Evolutionary conservation across 2,113 vertebrate species (phyloP), one percentile per base, ranked within the genome.

Genomic region (Ptilonorhynchus violaceus): DNA sequence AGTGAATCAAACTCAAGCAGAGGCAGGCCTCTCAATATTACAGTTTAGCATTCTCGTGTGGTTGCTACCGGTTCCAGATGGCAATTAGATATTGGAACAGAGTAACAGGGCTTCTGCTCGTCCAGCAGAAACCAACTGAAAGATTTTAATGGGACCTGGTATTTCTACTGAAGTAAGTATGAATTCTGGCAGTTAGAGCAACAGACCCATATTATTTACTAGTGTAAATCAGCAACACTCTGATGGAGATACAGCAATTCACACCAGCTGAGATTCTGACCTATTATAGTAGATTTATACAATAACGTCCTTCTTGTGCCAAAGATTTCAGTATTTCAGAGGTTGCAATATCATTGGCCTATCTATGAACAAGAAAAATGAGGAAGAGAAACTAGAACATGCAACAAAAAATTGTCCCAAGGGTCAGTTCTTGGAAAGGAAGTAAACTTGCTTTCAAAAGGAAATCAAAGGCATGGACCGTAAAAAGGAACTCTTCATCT

Each of bases 51-150:
- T 90, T 88, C 78, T 93, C 7, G 3, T 73, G 78, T 69, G 35
- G 82, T 80, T 85, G 89, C 94, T 94, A 77, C 94, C 56, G 70
- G 35, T 94, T 97, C 96, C 93, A 96, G 89, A 95, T 92, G 92
- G 81, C 94, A 97, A 94, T 93, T 96, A 95, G 62, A n/a, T 77
- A 59, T 25, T 90, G 74, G 67, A 96, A 85, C 70, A 50, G 66
- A 92, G 37, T 69, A 76, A 73, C 53, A 88, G 46, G 58, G 58
- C 81, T 96, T 89, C 92, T 85, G 85, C 84, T 88, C 39, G 46
- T 73, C 92, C 95, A 80, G 67, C 82, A 93, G 94, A 93, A 96
- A 95, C 49, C 82, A 70, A n/a, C 46, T 30, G 62, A 62, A 92
- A 13, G 78, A 80, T 88, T 96, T 97, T 96, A 96, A 93, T 59